Evolutionary conservation across 2,797 vertebrate genomes (phyloP), one percentile per base, ranked within the genome.

Genomic region (Alosa sapidissima): DNA sequence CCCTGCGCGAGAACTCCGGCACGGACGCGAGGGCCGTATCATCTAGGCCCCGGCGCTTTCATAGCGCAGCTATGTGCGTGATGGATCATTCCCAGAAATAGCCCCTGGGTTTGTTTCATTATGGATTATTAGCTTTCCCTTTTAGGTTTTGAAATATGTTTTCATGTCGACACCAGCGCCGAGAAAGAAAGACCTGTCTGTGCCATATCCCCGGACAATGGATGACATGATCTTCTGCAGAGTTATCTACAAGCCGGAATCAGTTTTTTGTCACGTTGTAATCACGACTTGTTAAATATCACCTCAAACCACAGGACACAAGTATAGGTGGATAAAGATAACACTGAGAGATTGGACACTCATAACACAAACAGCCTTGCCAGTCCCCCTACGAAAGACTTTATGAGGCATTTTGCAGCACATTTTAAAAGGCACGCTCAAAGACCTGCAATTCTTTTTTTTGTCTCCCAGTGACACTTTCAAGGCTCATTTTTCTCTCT

Each of bases 391-490:
- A 86, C 85, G 89, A 90, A 87, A 88, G 68, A 81, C 87, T 86
- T 91, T 89, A 90, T 84, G 89, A 88, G 87, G 84, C 81, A 82
- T 83, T 85, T 83, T 52, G 81, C 85, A 81, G 84, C 85, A 81
- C 49, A 24, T 86, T 85, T 89, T 87, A 60, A 83, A 88, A 87
- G 24, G 86, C 82, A 75, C n/a, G 81, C 24, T 10, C 60, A 83
- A 86, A 89, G 81, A 36, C 81, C 81, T 86, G 87, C 81, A 72
- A 75, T 47, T 78, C 72, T 72, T 62, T 85, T 16, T 85, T 24
- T 81, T 82, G 78, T 89, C 88, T 82, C 86, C 62, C 62, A 33
- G 65, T 88, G 87, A 90, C 84, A 89, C 87, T 89, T 88, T 89
- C 88, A 88, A 87, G 89, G 86, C 55, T 85, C 82, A 72, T 90